These are phyloP conservation scores for Chrysaora quinquecirrha DNA, from an alignment of 30 jellyfish, hydroid and myxozoan genomes.

Conservation along the genomic window DNA sequence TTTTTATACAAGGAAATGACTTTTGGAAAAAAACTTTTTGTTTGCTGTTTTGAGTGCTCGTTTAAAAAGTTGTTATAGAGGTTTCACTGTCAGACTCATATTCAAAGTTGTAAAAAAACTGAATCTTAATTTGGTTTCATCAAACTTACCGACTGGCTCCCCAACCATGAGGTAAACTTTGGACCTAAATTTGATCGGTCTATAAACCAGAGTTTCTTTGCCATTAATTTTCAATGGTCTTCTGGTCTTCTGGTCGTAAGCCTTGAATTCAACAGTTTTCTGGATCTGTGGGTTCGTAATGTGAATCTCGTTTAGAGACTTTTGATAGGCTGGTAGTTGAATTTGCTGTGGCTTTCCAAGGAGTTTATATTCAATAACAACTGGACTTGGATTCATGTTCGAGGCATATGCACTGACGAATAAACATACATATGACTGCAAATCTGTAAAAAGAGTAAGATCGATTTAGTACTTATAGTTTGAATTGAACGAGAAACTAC, in stretches of 20 bases:
- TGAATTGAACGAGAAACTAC: too few relatives aligned
- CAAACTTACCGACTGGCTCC: not conserved
- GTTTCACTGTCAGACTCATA: too few relatives aligned
- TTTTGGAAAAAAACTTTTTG: too few relatives aligned
- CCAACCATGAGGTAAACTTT: conserved; percentile 40
- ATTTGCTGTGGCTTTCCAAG: not conserved
- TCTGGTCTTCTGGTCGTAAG: conserved; percentile 30
- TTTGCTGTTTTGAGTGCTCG: too few relatives aligned
- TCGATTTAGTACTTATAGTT: too few relatives aligned
- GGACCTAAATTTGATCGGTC: conserved; percentile 20
- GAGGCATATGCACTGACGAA: not conserved
- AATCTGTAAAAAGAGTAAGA: not conserved
- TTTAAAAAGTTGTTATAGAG: too few relatives aligned
- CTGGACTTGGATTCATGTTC: not conserved
- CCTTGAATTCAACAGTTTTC: conserved; percentile 26
- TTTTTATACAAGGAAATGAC: too few relatives aligned
- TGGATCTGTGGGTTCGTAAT: conserved; percentile 12
- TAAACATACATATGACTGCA: not conserved
- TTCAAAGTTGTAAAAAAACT: too few relatives aligned
- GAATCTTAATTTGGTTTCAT: too few relatives aligned
- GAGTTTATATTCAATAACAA: conserved; percentile 11
- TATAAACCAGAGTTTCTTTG: not conserved
- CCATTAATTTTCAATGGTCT: conserved; percentile 35
- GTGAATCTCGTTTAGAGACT: conserved; percentile 18
- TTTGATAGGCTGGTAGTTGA: not conserved